phyloP scores from a whole-genome alignment of 2,113 vertebrate genomes.

The Pica pica region DNA sequence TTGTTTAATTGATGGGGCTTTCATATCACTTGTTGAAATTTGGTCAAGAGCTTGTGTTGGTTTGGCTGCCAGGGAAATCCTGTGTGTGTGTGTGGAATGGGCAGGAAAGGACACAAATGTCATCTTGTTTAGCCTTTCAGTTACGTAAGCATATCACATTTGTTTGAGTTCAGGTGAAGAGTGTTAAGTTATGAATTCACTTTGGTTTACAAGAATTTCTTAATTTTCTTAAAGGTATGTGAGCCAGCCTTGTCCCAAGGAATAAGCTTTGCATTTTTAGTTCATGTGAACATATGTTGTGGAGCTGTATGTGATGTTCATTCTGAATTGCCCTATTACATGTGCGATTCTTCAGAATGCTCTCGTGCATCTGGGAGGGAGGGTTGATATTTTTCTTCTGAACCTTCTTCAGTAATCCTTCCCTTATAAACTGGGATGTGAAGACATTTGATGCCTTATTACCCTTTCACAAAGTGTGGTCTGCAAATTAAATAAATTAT shows the following conservation, averaged over 20 bases:
- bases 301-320: background rate
- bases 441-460: background rate
- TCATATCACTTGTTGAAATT: background rate
- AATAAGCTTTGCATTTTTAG: background rate
- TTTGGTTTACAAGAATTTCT: background rate
- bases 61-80: background rate
- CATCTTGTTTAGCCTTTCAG: background rate
- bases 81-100: fast-evolving
- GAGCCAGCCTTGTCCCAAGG: background rate
- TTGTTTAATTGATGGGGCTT: background rate
- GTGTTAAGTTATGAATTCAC: background rate
- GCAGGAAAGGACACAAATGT: background rate
- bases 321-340: background rate
- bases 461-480: background rate
- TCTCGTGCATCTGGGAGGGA: background rate
- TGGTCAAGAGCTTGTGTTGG: fast-evolving
- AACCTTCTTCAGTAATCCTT: background rate
- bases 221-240: background rate
- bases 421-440: background rate
- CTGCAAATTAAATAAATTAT: background rate
- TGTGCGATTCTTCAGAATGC: background rate
- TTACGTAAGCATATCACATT: background rate
- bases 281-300: background rate
- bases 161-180: background rate
- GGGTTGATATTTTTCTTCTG: background rate